These are phyloP conservation scores for Palaemon carinicauda DNA, from an alignment of 1,140 invertebrate genomes.

Conservation along the genomic window DNA sequence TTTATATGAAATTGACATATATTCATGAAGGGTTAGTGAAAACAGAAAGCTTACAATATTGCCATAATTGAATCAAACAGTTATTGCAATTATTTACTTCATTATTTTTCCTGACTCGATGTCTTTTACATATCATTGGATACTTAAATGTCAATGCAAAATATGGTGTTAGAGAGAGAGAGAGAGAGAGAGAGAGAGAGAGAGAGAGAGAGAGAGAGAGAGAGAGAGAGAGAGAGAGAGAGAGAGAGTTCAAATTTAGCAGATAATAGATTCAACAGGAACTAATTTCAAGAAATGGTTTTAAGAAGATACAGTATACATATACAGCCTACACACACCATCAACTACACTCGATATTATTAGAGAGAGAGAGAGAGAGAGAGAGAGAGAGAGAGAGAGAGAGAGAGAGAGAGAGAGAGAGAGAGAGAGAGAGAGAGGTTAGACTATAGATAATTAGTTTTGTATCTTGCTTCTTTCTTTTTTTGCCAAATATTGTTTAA, in stretches of 20 bases:
- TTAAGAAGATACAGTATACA: too few species aligned
- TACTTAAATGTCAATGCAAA: background rate
- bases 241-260: background rate
- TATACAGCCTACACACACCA: too few species aligned
- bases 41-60: too few species aligned
- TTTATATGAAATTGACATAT: too few species aligned
- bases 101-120: background rate
- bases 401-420: background rate
- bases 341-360: too few species aligned
- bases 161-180: too few species aligned
- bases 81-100: too few species aligned
- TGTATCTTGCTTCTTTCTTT: conserved; percentile 63
- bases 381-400: background rate
- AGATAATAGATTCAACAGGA: background rate
- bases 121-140: background rate
- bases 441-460: background rate
- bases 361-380: background rate
- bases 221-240: background rate
- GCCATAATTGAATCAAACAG: too few species aligned
- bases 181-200: conserved; percentile 17
- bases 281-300: background rate
- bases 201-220: background rate
- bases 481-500: conserved; percentile 76
- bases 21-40: too few species aligned
- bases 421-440: background rate